phyloP scores from a whole-genome alignment of 2,797 vertebrate species.

The Chiloscyllium punctatum region DNA sequence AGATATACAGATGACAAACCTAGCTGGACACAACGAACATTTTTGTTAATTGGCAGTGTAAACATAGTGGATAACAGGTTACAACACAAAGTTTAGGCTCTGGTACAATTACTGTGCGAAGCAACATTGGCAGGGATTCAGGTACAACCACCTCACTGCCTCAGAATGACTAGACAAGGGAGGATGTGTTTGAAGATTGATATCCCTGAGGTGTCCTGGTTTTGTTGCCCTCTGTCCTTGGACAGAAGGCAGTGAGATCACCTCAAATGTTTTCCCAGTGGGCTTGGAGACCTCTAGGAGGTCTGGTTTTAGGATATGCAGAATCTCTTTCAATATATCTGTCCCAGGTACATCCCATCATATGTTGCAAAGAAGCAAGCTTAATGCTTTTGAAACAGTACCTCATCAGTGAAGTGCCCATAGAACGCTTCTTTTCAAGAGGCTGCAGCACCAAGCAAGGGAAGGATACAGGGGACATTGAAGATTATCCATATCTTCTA shows the following conservation, averaged over 20 bases:
- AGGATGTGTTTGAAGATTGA: neutral
- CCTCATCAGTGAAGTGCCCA: neutral
- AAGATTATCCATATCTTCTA: neutral
- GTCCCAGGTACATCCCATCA: neutral
- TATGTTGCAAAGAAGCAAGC: neutral
- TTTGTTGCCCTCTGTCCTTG: neutral
- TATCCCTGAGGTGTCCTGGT: neutral
- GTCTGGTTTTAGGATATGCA: neutral
- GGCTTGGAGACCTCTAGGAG: neutral
- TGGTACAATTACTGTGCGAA: constrained; percentile 7
- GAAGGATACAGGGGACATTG: neutral
- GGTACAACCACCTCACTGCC: neutral
- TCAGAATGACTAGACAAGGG: neutral
- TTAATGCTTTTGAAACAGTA: neutral
- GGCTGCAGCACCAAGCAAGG: neutral
- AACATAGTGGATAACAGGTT: neutral
- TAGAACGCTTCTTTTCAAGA: neutral
- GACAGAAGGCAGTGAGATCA: neutral
- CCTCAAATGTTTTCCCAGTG: neutral
- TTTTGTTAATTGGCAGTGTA: constrained; percentile 8
- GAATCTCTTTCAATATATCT: neutral
- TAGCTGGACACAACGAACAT: neutral
- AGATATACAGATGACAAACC: neutral
- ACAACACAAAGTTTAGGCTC: constrained; percentile 23
- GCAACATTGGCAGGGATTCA: constrained; percentile 16